phyloP scores from a whole-genome alignment of 2,797 vertebrate species.

The Steatocranus sp. region DNA sequence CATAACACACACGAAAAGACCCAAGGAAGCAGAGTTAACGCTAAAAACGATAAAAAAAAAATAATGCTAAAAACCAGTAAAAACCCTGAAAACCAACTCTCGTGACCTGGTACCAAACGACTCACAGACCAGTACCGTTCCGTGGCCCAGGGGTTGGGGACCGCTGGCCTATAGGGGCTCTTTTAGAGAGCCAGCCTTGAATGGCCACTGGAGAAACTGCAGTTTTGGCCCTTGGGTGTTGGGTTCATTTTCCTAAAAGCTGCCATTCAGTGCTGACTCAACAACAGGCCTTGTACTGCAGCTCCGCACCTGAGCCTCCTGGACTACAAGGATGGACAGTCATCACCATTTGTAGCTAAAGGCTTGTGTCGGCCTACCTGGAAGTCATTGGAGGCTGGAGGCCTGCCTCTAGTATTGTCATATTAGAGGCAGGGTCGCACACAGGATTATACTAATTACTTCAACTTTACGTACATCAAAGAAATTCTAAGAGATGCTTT shows the following conservation, averaged over 20 bases:
- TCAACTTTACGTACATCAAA: conserved; percentile 10
- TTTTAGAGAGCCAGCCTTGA: background rate
- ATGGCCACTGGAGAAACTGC: background rate
- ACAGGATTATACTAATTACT: conserved; percentile 9
- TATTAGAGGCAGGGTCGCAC: conserved; percentile 1
- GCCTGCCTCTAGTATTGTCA: background rate
- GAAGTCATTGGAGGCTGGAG: conserved; percentile 22
- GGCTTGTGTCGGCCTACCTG: conserved; percentile 6
- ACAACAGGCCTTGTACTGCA: conserved; percentile 8
- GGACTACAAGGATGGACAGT: conserved; percentile 13
- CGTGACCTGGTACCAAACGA: background rate
- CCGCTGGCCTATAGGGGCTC: background rate
- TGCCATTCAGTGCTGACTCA: conserved; percentile 33
- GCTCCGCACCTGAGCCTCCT: conserved; percentile 2
- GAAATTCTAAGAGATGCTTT: conserved; percentile 3
- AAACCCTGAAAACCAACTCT: background rate
- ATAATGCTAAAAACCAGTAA: background rate
- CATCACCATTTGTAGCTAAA: conserved; percentile 5
- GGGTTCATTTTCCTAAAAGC: background rate
- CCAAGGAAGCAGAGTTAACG: background rate
- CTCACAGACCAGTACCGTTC: background rate
- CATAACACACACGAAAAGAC: background rate
- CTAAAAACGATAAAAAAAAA: background rate
- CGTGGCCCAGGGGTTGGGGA: too few species aligned
- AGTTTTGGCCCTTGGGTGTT: background rate